A percentile compares a stretch with the other conserved stretches of the same genome.
Conservation (phyloP, 92 coral and sea anemone genomes). For the Siderastrea radians region DNA sequence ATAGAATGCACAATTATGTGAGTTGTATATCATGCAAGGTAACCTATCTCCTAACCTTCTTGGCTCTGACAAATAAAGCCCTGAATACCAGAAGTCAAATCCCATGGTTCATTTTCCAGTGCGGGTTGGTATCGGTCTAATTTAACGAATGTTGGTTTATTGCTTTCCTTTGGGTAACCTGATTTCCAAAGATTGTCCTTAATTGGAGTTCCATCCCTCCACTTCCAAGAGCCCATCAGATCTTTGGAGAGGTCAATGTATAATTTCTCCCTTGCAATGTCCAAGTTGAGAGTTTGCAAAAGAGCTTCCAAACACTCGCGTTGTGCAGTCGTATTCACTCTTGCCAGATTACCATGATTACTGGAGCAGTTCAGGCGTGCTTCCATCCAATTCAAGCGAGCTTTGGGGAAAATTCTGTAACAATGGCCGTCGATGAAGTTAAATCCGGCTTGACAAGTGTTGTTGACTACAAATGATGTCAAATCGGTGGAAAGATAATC, state of each 20-base stretch:
- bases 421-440: background rate
- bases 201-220: conserved; percentile 3
- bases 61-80: background rate
- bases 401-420: conserved; percentile 1
- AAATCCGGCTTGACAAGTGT: background rate
- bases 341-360: background rate
- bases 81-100: background rate
- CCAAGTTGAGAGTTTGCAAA: background rate
- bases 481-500: too few relatives aligned
- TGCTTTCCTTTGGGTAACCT: background rate
- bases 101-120: background rate
- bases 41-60: background rate
- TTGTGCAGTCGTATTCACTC: background rate
- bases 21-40: too few relatives aligned
- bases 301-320: background rate
- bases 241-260: background rate
- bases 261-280: background rate
- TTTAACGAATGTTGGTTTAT: background rate
- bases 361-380: background rate
- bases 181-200: background rate
- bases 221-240: background rate
- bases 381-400: background rate
- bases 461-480: background rate
- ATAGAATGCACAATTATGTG: too few relatives aligned
- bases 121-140: background rate